Percentiles rank a stretch among this genome's conserved stretches.
Evolutionary conservation across 1,140 invertebrate species (phyloP).

Genomic region (Zaprionus capensis): DNA sequence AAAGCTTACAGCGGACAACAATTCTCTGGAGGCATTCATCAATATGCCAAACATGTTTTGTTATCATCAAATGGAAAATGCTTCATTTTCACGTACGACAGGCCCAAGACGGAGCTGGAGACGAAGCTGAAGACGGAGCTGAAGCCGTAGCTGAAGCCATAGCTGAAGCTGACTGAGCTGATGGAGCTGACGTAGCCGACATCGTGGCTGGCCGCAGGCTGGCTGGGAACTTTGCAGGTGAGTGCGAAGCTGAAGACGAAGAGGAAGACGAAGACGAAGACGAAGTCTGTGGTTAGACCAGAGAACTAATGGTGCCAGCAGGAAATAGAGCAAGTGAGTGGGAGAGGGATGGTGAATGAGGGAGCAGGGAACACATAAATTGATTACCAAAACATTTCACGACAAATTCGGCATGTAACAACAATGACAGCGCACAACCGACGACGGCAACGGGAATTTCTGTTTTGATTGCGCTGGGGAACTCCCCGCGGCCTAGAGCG

Average conservation of each 20-base stretch:
- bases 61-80: conserved; percentile 81
- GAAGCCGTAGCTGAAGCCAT: conserved; percentile 1
- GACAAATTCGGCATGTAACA: conserved; percentile 73
- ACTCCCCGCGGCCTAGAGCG: not conserved
- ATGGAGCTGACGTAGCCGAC: conserved; percentile 37
- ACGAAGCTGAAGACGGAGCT: conserved; percentile 1
- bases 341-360: not conserved
- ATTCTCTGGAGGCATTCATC: conserved; percentile 78
- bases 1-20: conserved; percentile 42
- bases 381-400: conserved; percentile 75
- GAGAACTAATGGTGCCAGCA: conserved; percentile 27
- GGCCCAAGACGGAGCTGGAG: conserved; percentile 3
- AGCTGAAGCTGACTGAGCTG: conserved; percentile 9
- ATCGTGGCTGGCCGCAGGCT: conserved; percentile 37
- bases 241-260: conserved; percentile 18
- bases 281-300: conserved; percentile 20
- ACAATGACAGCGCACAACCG: conserved; percentile 52
- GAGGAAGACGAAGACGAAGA: conserved; percentile 1
- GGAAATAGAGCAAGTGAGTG: not conserved
- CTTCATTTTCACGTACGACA: conserved; percentile 78
- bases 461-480: conserved; percentile 14
- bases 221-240: conserved; percentile 60
- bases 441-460: not conserved
- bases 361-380: conserved; percentile 65
- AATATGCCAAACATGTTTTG: conserved; percentile 82